phyloP scores from a whole-genome alignment of 2,797 vertebrate species.

The Pelochelys cantorii region DNA sequence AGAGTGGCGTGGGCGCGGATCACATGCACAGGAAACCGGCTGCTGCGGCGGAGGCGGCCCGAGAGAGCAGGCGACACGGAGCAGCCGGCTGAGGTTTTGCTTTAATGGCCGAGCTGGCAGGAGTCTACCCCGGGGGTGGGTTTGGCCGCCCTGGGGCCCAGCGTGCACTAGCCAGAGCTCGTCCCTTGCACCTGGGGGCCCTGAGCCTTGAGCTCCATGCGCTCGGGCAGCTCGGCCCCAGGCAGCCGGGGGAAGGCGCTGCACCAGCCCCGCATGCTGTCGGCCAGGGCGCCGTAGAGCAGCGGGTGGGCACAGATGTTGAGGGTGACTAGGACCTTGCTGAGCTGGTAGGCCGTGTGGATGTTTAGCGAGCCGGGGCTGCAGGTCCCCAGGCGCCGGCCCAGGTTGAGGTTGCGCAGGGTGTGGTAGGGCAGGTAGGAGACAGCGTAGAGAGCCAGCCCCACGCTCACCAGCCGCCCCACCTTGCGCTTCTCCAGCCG shows the following conservation, averaged over 20 bases:
- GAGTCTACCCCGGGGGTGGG: too few relatives aligned
- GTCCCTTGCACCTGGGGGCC: too few relatives aligned
- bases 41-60: too few relatives aligned
- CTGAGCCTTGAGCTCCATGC: too few relatives aligned
- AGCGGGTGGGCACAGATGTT: slow-evolving; percentile 90
- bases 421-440: slow-evolving; percentile 87
- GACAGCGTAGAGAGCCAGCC: slow-evolving; percentile 80
- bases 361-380: fast-evolving
- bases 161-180: too few relatives aligned
- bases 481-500: slow-evolving; percentile 81
- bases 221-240: fast-evolving
- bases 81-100: too few relatives aligned
- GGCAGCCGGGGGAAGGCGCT: fast-evolving
- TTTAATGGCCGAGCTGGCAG: neutral
- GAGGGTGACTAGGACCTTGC: slow-evolving; percentile 82
- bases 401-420: slow-evolving; percentile 71
- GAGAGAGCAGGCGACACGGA: too few relatives aligned
- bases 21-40: too few relatives aligned
- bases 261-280: slow-evolving; percentile 76
- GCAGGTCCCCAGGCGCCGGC: neutral
- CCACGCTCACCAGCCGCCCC: slow-evolving; percentile 75
- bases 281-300: slow-evolving; percentile 85
- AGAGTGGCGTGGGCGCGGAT: too few relatives aligned
- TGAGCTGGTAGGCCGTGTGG: slow-evolving; percentile 78
- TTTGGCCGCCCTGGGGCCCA: too few relatives aligned